Conservation (phyloP, 1,140 invertebrate genomes). For the Drosophila truncata region DNA sequence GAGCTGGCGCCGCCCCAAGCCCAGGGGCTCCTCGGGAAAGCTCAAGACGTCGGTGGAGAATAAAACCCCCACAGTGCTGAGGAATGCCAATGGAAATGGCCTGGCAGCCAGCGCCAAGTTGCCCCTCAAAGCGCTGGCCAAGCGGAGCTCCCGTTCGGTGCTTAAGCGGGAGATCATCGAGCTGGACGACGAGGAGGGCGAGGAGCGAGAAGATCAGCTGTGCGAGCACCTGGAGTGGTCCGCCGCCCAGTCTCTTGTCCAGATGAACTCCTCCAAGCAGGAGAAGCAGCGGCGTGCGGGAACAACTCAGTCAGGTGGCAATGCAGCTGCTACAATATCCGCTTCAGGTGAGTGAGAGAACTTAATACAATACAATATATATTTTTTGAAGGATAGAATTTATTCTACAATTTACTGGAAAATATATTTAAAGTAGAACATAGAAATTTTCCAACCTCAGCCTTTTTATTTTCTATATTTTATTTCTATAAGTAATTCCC, state of each 20-base stretch:
- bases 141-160: constrained; percentile 50
- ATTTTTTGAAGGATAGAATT: too few relatives aligned
- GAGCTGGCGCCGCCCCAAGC: constrained; percentile 48
- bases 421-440: neutral
- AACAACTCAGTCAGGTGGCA: constrained; percentile 5
- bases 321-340: constrained; percentile 26
- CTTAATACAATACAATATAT: too few relatives aligned
- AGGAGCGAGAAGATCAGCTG: constrained; percentile 48
- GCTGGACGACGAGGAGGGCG: constrained; percentile 59
- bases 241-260: constrained; percentile 80
- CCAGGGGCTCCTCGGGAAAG: constrained; percentile 45
- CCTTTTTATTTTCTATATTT: neutral
- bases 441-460: neutral
- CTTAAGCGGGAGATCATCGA: constrained; percentile 73
- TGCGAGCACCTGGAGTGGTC: constrained; percentile 79
- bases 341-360: constrained; percentile 57
- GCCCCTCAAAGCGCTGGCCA: constrained; percentile 55
- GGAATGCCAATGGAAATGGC: constrained; percentile 74
- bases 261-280: constrained; percentile 83
- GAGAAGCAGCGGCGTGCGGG: constrained; percentile 69
- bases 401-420: neutral
- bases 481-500: neutral
- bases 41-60: constrained; percentile 57
- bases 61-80: constrained; percentile 55
- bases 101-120: constrained; percentile 38